phyloP scores from a whole-genome alignment of 1,140 invertebrate genomes.

The Philopotamus ludificatus region DNA sequence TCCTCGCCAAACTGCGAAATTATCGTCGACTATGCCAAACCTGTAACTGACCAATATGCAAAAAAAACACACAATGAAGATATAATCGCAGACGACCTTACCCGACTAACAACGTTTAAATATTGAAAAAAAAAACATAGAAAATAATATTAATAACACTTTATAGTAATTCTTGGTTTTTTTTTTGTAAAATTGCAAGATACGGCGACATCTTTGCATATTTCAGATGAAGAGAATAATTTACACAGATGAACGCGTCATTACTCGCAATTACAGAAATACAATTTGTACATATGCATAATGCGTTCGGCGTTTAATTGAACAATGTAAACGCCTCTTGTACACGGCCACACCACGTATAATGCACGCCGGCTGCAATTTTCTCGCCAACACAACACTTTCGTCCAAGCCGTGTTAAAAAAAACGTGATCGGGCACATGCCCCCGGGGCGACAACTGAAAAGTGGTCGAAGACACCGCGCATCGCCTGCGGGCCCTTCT shows the following conservation, averaged over 20 bases:
- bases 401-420: background rate
- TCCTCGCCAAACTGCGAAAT: no score
- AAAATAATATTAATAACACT: no score
- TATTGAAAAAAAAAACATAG: no score
- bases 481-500: no score
- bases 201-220: background rate
- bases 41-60: no score
- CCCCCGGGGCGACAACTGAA: background rate
- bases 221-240: background rate
- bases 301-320: background rate
- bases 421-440: slow-evolving; percentile 4
- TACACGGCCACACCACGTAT: no score
- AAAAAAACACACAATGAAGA: no score
- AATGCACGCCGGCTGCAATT: background rate
- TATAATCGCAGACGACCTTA: no score
- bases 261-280: background rate
- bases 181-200: background rate
- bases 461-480: background rate
- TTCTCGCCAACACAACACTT: background rate
- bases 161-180: no score
- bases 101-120: no score
- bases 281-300: background rate
- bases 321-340: background rate
- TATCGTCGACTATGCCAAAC: no score
- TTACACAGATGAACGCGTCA: background rate